Conservation (phyloP, 2,888 invertebrate species). For the Sinelater perroti region DNA sequence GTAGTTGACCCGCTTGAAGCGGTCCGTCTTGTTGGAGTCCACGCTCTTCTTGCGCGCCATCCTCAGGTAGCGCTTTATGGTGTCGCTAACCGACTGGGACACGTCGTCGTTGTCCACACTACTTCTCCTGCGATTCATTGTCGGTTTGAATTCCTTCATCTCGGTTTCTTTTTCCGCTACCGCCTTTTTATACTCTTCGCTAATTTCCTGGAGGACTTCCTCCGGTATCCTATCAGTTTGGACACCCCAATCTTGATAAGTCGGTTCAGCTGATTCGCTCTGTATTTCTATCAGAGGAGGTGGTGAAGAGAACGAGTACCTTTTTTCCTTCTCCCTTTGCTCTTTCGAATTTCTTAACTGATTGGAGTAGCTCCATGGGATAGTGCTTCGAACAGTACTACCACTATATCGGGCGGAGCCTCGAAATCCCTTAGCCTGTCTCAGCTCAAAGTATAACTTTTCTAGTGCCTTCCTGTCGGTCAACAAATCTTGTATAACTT, state of each 20-base stretch:
- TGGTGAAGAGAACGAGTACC: conserved; percentile 56
- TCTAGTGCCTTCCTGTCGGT: conserved; percentile 78
- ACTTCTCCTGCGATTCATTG: conserved; percentile 68
- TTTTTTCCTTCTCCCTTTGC: conserved; percentile 45
- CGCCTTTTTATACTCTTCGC: conserved; percentile 61
- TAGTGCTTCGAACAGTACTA: conserved; percentile 14
- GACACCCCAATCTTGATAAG: conserved; percentile 60
- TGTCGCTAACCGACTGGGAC: conserved; percentile 87
- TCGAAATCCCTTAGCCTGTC: conserved; percentile 70
- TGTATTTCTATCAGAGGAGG: conserved; percentile 76
- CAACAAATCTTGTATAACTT: conserved; percentile 75
- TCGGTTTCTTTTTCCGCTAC: conserved; percentile 62
- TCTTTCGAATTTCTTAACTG: conserved; percentile 43
- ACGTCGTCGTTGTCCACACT: conserved; percentile 86
- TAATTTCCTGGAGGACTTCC: conserved; percentile 62
- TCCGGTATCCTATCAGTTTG: conserved; percentile 72
- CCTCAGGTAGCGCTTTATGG: conserved; percentile 83
- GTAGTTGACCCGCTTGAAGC: conserved; percentile 88
- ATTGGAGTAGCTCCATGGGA: conserved; percentile 44
- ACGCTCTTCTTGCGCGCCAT: conserved; percentile 90
- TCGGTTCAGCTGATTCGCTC: conserved; percentile 66
- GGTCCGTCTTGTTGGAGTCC: conserved; percentile 78
- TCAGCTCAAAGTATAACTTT: conserved; percentile 76
- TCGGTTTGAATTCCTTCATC: conserved; percentile 49
- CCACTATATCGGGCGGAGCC: conserved; percentile 54